A percentile compares a stretch with the other conserved stretches of the same genome.
Evolutionary conservation across 2,888 invertebrate genomes (phyloP).

Genomic region (Polia nebulosa): DNA sequence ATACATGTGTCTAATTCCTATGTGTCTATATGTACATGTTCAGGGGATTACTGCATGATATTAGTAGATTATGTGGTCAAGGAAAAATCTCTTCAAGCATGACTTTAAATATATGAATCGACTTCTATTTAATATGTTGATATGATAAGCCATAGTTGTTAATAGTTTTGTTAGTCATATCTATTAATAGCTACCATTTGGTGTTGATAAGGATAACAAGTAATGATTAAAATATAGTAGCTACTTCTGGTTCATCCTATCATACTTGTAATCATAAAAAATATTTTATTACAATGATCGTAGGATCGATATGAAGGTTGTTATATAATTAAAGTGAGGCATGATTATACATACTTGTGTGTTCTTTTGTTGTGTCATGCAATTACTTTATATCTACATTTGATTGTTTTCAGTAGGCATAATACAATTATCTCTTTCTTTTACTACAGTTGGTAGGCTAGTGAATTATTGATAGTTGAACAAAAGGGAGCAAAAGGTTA

Average conservation of each 20-base stretch:
- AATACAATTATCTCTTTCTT: too few species aligned
- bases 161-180: neutral
- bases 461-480: neutral
- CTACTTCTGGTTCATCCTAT: neutral
- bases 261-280: too few species aligned
- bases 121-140: neutral
- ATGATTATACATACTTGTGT: neutral
- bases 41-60: neutral
- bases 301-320: neutral
- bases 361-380: neutral
- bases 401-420: neutral
- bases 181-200: neutral
- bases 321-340: neutral
- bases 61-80: neutral
- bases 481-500: neutral
- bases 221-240: slow-evolving; percentile 5
- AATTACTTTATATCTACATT: neutral
- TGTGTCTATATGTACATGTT: neutral
- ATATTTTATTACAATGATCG: neutral
- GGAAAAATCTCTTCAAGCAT: neutral
- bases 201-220: slow-evolving; percentile 1
- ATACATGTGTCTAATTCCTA: neutral
- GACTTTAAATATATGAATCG: neutral
- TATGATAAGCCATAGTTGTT: neutral
- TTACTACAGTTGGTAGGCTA: too few species aligned